A percentile compares a stretch with the other conserved stretches of the same genome.
phyloP scores from a whole-genome alignment of 2,797 vertebrate species.

The Gobionotothen gibberifrons region DNA sequence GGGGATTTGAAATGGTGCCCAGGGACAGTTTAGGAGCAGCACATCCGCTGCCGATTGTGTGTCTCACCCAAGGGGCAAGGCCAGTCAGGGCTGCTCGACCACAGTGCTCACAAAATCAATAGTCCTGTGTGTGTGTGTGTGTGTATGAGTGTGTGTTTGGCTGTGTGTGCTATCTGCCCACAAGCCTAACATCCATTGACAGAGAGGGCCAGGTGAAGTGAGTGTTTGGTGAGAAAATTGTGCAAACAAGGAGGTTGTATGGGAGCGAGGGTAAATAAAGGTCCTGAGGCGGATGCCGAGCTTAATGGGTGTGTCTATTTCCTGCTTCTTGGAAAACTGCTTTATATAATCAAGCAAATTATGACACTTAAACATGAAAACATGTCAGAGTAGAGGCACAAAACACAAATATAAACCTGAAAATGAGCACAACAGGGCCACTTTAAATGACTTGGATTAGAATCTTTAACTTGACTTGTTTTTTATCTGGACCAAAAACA shows the following conservation, averaged over 20 bases:
- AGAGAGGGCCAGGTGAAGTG: slow-evolving; percentile 45
- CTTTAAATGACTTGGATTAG: no score
- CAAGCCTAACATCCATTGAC: slow-evolving; percentile 50
- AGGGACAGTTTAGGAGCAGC: slow-evolving; percentile 73
- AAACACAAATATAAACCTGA: no score
- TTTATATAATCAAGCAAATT: no score
- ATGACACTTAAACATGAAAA: no score
- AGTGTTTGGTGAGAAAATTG: slow-evolving; percentile 47
- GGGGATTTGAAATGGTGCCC: slow-evolving; percentile 74
- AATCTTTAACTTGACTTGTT: no score
- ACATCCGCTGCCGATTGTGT: slow-evolving; percentile 72
- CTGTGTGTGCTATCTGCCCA: slow-evolving; percentile 36
- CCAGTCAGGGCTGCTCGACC: slow-evolving; percentile 61
- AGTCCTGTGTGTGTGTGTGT: slow-evolving; percentile 53
- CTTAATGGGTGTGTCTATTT: neutral
- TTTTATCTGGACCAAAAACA: no score
- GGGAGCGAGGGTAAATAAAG: slow-evolving; percentile 34
- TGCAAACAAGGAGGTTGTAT: slow-evolving; percentile 55
- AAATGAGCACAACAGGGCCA: no score
- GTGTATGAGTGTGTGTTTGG: slow-evolving; percentile 4
- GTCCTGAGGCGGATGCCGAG: slow-evolving; percentile 18
- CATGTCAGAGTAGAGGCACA: no score
- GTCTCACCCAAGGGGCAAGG: slow-evolving; percentile 70
- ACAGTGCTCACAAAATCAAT: slow-evolving; percentile 75
- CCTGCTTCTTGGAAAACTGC: no score